A percentile compares a stretch with the other conserved stretches of the same genome.
These are phyloP conservation scores for Origma solitaria DNA, from an alignment of 2,113 vertebrate genomes.

Conservation along the genomic window DNA sequence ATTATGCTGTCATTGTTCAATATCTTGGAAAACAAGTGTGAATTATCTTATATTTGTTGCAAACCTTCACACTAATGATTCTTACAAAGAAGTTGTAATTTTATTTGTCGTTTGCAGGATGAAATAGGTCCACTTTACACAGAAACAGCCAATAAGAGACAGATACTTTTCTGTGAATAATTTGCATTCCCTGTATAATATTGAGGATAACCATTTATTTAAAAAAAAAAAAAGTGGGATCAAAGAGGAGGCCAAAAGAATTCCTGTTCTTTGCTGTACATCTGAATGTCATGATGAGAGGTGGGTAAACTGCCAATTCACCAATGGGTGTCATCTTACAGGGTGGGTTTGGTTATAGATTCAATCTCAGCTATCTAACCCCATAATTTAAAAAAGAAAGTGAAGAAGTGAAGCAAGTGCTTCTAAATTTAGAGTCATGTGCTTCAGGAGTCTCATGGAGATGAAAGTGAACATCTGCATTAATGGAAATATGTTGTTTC, in stretches of 20 bases:
- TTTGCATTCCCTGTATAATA: not conserved
- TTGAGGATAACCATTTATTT: not conserved
- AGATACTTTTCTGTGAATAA: not conserved
- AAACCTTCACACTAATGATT: not conserved
- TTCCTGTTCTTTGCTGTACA: not conserved
- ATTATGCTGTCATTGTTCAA: not conserved
- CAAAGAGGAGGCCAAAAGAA: not conserved
- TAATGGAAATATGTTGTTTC: not conserved
- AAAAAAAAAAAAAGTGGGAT: too few species aligned
- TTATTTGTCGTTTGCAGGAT: not conserved
- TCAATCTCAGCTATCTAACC: slow-evolving; percentile 16
- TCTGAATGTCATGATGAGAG: not conserved
- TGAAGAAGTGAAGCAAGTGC: not conserved
- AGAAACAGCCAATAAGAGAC: not conserved
- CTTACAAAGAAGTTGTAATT: not conserved
- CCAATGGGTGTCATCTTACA: not conserved
- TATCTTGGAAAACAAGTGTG: not conserved
- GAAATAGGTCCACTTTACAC: not conserved
- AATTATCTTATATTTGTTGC: not conserved
- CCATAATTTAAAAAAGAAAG: slow-evolving; percentile 44
- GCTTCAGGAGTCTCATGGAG: slow-evolving; percentile 8
- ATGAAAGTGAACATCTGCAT: not conserved
- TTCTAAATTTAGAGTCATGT: slow-evolving; percentile 15
- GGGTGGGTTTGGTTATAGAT: slow-evolving; percentile 30
- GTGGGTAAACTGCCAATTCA: not conserved